phyloP scores from a whole-genome alignment of 2,797 vertebrate species.

The Myotis planiceps region DNA sequence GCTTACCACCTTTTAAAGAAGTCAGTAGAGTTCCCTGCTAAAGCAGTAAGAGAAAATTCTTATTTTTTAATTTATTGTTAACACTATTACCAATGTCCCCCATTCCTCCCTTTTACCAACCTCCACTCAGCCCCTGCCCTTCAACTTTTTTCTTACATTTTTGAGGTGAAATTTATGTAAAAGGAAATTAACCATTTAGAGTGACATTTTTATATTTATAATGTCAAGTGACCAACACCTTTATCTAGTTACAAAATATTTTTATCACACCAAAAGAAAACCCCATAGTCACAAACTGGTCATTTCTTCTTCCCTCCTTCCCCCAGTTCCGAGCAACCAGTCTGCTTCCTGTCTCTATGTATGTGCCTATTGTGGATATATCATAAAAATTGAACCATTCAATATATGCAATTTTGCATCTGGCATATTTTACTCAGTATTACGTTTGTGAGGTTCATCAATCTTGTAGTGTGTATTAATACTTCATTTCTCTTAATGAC shows the following conservation, averaged over 20 bases:
- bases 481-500: not conserved
- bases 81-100: not conserved
- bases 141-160: not conserved
- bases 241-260: conserved; percentile 24
- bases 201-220: not conserved
- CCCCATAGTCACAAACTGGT: not conserved
- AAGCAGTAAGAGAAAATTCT: not conserved
- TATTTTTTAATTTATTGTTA: not conserved
- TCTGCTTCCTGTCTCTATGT: not conserved
- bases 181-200: conserved; percentile 29
- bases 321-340: not conserved
- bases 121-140: not conserved
- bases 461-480: not conserved
- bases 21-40: not conserved
- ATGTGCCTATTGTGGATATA: not conserved
- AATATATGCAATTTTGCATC: not conserved
- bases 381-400: not conserved
- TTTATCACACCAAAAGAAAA: conserved; percentile 25
- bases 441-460: not conserved
- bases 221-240: not conserved
- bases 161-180: not conserved
- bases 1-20: not conserved
- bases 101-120: not conserved
- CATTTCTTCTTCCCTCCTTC: not conserved
- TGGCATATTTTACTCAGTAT: not conserved